phyloP scores from a whole-genome alignment of 2,888 invertebrate genomes.

The Eristalis tenax region DNA sequence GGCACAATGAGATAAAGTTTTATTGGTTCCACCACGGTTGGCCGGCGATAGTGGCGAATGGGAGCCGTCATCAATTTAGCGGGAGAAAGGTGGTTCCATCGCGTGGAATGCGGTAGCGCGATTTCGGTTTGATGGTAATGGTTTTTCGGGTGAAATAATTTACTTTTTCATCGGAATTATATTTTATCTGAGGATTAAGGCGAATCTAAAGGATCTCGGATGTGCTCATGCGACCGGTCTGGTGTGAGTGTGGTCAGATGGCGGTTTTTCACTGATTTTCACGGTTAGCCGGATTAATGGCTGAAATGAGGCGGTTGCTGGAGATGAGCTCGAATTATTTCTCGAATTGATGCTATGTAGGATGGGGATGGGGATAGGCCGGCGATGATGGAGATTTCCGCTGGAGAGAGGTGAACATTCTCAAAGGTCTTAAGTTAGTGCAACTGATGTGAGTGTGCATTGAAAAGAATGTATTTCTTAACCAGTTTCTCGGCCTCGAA shows the following conservation, averaged over 20 bases:
- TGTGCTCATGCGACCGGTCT: not conserved
- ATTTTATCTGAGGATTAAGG: not conserved
- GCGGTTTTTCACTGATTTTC: not conserved
- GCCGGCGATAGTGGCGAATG: slow-evolving; percentile 7
- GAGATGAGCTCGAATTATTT: not conserved
- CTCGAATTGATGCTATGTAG: not conserved
- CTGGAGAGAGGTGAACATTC: not conserved
- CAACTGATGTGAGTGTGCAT: too few species aligned
- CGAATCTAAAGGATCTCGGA: not conserved
- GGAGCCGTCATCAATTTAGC: not conserved
- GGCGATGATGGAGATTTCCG: not conserved
- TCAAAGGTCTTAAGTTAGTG: not conserved
- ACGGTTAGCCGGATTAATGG: not conserved
- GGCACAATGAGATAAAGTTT: slow-evolving; percentile 65
- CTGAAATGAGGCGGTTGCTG: not conserved
- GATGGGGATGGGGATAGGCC: too few species aligned
- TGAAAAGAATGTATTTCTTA: too few species aligned
- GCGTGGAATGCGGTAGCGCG: slow-evolving; percentile 2
- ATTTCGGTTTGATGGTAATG: slow-evolving; percentile 6
- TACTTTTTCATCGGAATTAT: slow-evolving; percentile 6
- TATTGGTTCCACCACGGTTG: slow-evolving; percentile 39
- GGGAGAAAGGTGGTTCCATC: too few species aligned
- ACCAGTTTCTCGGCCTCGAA: too few species aligned
- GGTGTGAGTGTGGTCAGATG: too few species aligned
- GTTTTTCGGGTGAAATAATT: slow-evolving; percentile 7